Conservation (phyloP, 2,888 invertebrate genomes). For the Leucoma salicis region DNA sequence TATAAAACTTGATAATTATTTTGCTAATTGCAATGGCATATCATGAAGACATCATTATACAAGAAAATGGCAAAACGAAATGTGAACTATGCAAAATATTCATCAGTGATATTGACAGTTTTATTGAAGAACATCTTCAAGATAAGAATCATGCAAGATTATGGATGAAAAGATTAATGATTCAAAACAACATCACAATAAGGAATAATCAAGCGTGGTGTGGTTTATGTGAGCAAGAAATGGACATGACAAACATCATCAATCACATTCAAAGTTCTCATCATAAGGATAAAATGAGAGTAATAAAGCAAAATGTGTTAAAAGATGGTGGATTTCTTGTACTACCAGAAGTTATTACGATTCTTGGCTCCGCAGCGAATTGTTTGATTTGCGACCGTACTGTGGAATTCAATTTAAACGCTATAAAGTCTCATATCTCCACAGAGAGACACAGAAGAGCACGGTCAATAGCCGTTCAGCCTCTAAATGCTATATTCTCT, state of each 20-base stretch:
- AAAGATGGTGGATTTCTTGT: conserved; percentile 46
- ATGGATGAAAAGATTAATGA: conserved; percentile 37
- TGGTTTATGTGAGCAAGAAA: conserved; percentile 33
- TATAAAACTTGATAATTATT: too few relatives aligned
- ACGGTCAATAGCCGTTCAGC: conserved; percentile 47
- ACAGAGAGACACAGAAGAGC: conserved; percentile 39
- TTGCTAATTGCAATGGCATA: conserved; percentile 41
- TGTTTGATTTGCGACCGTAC: conserved; percentile 42
- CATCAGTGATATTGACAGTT: conserved; percentile 27
- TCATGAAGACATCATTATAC: conserved; percentile 42
- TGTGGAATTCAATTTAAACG: conserved; percentile 29
- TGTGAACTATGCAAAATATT: conserved; percentile 43
- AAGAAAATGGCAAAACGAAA: conserved; percentile 31
- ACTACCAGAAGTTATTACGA: conserved; percentile 31
- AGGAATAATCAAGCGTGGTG: conserved; percentile 29
- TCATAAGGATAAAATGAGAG: conserved; percentile 29
- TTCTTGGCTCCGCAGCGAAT: conserved; percentile 16
- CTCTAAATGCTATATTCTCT: conserved; percentile 54
- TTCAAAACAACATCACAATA: conserved; percentile 37
- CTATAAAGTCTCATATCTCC: conserved; percentile 33
- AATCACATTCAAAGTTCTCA: conserved; percentile 33
- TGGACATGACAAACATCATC: conserved; percentile 18
- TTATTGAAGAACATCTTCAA: conserved; percentile 39
- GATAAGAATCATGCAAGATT: conserved; percentile 32
- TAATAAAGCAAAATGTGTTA: conserved; percentile 30